These are phyloP conservation scores for Mayetiola destructor DNA, from an alignment of 2,888 invertebrate species.

Conservation along the genomic window DNA sequence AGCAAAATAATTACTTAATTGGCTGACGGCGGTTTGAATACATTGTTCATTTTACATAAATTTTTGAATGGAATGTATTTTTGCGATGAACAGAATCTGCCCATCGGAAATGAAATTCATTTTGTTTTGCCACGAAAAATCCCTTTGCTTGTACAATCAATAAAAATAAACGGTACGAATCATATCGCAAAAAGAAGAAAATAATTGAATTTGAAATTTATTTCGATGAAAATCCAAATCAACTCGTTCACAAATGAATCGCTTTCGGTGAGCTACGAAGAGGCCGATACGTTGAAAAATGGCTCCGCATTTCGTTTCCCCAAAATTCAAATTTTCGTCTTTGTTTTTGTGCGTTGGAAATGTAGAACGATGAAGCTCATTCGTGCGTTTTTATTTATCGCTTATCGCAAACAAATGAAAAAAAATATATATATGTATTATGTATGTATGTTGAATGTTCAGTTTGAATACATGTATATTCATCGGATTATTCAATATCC, in stretches of 20 bases:
- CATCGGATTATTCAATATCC: too few species aligned
- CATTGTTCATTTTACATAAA: too few species aligned
- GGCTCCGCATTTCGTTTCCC: not conserved
- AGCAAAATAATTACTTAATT: constrained; percentile 14
- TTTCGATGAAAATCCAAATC: not conserved
- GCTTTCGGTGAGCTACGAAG: not conserved
- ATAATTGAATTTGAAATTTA: constrained; percentile 10
- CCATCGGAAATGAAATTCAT: too few species aligned
- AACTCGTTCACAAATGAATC: not conserved
- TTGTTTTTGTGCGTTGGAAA: not conserved
- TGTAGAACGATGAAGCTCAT: not conserved
- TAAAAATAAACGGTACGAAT: not conserved
- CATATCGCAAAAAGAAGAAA: not conserved
- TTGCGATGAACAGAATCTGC: too few species aligned
- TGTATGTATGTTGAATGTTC: too few species aligned
- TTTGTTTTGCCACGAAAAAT: too few species aligned
- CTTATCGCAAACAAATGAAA: not conserved
- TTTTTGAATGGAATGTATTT: too few species aligned
- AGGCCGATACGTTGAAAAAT: not conserved
- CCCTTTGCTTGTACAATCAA: too few species aligned
- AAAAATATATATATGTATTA: too few species aligned
- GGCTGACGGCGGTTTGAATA: constrained; percentile 10
- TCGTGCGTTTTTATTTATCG: constrained; percentile 7
- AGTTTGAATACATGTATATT: too few species aligned
- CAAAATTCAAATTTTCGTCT: too few species aligned